phyloP scores from a whole-genome alignment of 1,140 invertebrate species.

The Orius insidiosus region DNA sequence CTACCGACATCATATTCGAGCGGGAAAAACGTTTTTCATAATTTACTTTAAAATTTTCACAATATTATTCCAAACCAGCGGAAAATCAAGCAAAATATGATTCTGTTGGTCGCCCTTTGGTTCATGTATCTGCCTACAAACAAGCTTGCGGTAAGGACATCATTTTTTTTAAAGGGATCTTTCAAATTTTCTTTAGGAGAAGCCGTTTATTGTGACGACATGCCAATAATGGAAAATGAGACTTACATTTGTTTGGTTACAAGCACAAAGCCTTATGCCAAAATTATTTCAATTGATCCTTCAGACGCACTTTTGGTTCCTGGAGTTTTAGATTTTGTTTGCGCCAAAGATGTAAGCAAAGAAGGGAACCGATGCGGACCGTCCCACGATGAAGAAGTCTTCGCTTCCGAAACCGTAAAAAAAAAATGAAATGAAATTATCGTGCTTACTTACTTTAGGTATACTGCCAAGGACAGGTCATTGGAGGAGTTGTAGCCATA shows the following conservation, averaged over 20 bases:
- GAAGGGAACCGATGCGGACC: slow-evolving; percentile 44
- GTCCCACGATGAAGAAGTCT: slow-evolving; percentile 64
- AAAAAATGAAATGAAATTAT: background rate
- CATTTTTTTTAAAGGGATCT: background rate
- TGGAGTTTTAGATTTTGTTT: slow-evolving; percentile 59
- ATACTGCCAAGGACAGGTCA: slow-evolving; percentile 53
- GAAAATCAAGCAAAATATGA: slow-evolving; percentile 41
- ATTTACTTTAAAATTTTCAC: slow-evolving; percentile 48
- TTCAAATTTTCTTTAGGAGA: slow-evolving; percentile 39
- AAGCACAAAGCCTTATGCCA: slow-evolving; percentile 63
- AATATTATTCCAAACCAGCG: slow-evolving; percentile 57
- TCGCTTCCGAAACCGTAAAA: slow-evolving; percentile 39
- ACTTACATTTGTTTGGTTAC: slow-evolving; percentile 59
- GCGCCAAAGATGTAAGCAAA: slow-evolving; percentile 47
- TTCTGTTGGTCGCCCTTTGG: slow-evolving; percentile 61
- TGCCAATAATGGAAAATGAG: slow-evolving; percentile 52
- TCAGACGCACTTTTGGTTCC: slow-evolving; percentile 46
- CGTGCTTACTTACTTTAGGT: slow-evolving; percentile 38
- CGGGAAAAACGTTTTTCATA: slow-evolving; percentile 42
- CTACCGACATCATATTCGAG: slow-evolving; percentile 23
- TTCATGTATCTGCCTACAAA: slow-evolving; percentile 68
- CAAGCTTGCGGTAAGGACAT: slow-evolving; percentile 48
- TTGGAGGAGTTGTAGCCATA: slow-evolving; percentile 58
- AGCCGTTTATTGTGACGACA: slow-evolving; percentile 82
- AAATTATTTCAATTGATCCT: slow-evolving; percentile 57